Evolutionary conservation across 2,888 invertebrate genomes (phyloP), one percentile per base, ranked within the genome.

Genomic region (Conops quadrifasciatus): DNA sequence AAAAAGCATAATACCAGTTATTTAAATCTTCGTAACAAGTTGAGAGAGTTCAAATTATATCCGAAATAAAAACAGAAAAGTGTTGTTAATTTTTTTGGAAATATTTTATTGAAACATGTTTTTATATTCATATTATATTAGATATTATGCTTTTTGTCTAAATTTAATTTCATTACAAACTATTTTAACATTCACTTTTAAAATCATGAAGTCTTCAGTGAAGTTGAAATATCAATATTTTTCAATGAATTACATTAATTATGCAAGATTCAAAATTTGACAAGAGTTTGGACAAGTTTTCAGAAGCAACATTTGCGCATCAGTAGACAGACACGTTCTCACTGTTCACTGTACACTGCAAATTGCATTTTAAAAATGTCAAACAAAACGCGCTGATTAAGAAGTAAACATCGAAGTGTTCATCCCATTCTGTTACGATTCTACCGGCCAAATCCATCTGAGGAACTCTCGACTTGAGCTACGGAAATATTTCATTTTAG

Each of bases 101-200:
- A 70, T 49, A 70, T 53, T 71, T 60, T 69, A 64, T 70, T 65
- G 47, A 58, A 45, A 58, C 26, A 51, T 60, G 28, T 49, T 16
- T 59, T 58, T 62, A 51, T 51, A 36, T 70, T 19, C 43, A 56
- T 70, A 53, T 70, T 16, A 59, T 71, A 71, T 70, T 58, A 64
- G 59, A 66, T 66, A 72, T 73, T 75, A 76, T 76, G 76, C 76
- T 74, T 76, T 76, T 76, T 76, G 76, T 75, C 73, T 73, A 73
- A 72, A 67, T 66, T 72, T 67, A 69, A 68, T 7, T 36, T 70
- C 49, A 68, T 69, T 58, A 62, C 62, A 72, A 67, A 65, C 62
- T 66, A 67, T 47, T 72, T 63, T 63, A 63, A 69, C 21, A 64
- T 64, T 45, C 26, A 53, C 51, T 36, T 19, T 64, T 71, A 47